phyloP scores from a whole-genome alignment of 2,888 invertebrate genomes.

The Xylota segnis region DNA sequence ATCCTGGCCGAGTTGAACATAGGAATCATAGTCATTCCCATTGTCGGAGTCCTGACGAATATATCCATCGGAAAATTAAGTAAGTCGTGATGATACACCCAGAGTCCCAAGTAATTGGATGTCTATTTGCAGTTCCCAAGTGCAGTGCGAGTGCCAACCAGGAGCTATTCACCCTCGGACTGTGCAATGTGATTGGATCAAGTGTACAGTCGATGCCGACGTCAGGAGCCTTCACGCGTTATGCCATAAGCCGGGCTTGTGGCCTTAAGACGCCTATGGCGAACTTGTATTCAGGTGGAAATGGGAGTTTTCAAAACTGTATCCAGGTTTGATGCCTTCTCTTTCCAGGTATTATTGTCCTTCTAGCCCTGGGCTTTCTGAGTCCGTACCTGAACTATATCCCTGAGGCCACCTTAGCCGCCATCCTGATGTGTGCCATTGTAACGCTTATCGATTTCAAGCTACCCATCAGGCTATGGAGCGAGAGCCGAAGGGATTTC shows the following conservation, averaged over 20 bases:
- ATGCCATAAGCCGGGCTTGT: slow-evolving; percentile 94
- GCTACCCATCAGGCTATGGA: slow-evolving; percentile 86
- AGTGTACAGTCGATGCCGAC: slow-evolving; percentile 95
- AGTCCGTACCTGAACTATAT: slow-evolving; percentile 96
- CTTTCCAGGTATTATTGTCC: slow-evolving; percentile 89
- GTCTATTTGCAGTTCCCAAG: slow-evolving; percentile 86
- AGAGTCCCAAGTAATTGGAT: neutral
- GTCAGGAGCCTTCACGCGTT: slow-evolving; percentile 93
- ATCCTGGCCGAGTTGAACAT: slow-evolving; percentile 90
- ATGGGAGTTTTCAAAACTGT: neutral
- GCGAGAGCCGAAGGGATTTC: slow-evolving; percentile 87
- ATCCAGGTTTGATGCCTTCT: neutral
- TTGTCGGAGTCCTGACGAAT: slow-evolving; percentile 95
- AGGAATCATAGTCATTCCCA: slow-evolving; percentile 92
- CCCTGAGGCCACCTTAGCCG: slow-evolving; percentile 93
- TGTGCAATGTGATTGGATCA: slow-evolving; percentile 93
- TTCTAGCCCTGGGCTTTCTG: slow-evolving; percentile 92
- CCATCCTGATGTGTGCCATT: slow-evolving; percentile 94
- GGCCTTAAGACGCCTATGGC: slow-evolving; percentile 93
- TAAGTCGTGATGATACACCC: slow-evolving; percentile 85
- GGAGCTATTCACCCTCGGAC: slow-evolving; percentile 94
- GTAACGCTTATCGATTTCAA: slow-evolving; percentile 87
- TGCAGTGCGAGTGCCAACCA: slow-evolving; percentile 93
- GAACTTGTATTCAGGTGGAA: slow-evolving; percentile 82
- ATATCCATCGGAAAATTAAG: slow-evolving; percentile 98